Evolutionary conservation across 2,113 vertebrate genomes (phyloP).

Genomic region (Oreotrochilus melanogaster): DNA sequence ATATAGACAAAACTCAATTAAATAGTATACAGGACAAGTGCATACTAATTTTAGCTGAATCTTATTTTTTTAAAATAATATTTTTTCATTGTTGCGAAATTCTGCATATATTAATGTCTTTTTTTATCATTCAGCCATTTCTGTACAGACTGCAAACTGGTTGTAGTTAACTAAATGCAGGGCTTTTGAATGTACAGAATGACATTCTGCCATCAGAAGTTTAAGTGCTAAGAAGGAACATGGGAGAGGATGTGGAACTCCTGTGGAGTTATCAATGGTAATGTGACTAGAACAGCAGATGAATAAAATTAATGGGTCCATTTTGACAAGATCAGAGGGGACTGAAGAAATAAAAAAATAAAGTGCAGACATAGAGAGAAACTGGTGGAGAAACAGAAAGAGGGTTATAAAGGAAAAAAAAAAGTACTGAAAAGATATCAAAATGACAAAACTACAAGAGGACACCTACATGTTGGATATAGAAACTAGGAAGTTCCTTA

Average conservation of each 20-base stretch:
- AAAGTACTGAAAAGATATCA: background rate
- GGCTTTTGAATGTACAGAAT: background rate
- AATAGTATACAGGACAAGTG: background rate
- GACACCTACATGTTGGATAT: background rate
- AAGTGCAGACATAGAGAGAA: background rate
- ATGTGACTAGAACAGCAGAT: background rate
- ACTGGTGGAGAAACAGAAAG: background rate
- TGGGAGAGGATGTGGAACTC: rapidly evolving
- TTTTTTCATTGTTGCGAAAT: background rate
- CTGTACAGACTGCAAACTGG: background rate
- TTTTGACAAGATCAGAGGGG: background rate
- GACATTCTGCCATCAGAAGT: background rate
- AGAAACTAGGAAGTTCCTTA: background rate
- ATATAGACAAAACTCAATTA: background rate
- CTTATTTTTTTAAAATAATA: background rate
- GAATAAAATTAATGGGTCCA: background rate
- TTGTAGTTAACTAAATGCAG: background rate
- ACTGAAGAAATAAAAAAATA: background rate
- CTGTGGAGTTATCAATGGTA: background rate
- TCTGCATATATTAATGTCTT: background rate
- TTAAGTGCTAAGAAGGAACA: background rate
- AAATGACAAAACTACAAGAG: background rate
- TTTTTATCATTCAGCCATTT: background rate
- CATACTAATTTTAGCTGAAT: background rate
- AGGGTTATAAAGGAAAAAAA: background rate